Evolutionary conservation across 2,113 vertebrate species (phyloP).

Genomic region (Campylomormyrus tamandua): DNA sequence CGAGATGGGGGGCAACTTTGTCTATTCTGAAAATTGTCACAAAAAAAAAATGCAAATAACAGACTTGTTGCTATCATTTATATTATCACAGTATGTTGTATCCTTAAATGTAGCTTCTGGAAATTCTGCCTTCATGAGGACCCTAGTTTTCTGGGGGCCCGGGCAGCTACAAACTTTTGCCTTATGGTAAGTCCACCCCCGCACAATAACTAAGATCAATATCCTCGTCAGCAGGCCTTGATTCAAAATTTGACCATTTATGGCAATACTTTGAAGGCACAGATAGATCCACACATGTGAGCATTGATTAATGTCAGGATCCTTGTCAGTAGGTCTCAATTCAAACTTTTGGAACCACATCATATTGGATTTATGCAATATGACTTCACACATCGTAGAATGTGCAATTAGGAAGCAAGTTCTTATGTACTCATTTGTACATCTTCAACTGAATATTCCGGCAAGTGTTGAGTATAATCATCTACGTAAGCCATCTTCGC

Average conservation of each 20-base stretch:
- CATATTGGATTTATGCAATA: neutral
- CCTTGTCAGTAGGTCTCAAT: neutral
- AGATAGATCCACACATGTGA: neutral
- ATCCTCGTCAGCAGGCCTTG: neutral
- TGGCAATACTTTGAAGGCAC: neutral
- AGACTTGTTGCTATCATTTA: neutral
- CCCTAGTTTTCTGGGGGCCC: neutral
- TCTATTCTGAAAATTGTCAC: neutral
- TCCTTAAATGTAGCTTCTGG: neutral
- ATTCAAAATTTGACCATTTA: neutral
- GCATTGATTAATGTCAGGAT: neutral
- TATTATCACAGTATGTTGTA: neutral
- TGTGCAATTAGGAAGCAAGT: neutral
- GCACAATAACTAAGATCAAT: neutral
- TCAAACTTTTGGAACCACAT: neutral
- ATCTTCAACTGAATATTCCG: neutral
- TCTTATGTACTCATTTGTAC: neutral
- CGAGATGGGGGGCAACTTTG: neutral
- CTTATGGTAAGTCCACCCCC: neutral
- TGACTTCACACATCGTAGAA: neutral
- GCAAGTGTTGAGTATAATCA: neutral
- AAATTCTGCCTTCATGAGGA: neutral
- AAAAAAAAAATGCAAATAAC: neutral
- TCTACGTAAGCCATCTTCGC: neutral
- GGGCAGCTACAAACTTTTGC: neutral